These are phyloP conservation scores for Oxygymnocypris stewartii DNA, from an alignment of 2,113 vertebrate genomes.

Conservation along the genomic window DNA sequence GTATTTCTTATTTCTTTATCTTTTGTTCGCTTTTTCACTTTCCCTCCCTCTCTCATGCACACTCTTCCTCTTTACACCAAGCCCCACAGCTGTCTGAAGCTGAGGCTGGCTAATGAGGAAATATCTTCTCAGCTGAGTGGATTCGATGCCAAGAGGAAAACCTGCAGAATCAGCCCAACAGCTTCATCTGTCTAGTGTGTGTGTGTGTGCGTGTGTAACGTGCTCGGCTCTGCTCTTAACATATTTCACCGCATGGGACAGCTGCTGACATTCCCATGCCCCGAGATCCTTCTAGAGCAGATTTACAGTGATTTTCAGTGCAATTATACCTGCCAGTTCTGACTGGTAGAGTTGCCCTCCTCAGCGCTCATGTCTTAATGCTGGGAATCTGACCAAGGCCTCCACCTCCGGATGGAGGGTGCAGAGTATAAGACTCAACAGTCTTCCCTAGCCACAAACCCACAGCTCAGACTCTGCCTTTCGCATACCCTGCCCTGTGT, in stretches of 20 bases:
- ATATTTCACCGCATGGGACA: slow-evolving; percentile 72
- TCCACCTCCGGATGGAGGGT: slow-evolving; percentile 43
- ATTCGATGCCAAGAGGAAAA: slow-evolving; percentile 74
- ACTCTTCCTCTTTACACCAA: slow-evolving; percentile 61
- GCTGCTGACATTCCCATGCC: slow-evolving; percentile 69
- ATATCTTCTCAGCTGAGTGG: slow-evolving; percentile 77
- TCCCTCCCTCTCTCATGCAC: slow-evolving; percentile 57
- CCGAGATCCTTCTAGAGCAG: slow-evolving; percentile 71
- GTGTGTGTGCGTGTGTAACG: slow-evolving; percentile 53
- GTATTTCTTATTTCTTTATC: slow-evolving; percentile 26
- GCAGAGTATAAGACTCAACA: background rate
- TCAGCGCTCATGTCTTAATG: slow-evolving; percentile 71
- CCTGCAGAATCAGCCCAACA: slow-evolving; percentile 76
- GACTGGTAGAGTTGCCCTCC: slow-evolving; percentile 72
- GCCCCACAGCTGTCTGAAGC: slow-evolving; percentile 74
- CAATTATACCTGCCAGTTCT: slow-evolving; percentile 78
- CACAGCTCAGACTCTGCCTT: background rate
- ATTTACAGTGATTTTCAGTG: slow-evolving; percentile 79
- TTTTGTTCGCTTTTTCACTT: slow-evolving; percentile 36
- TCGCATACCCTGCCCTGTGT: background rate
- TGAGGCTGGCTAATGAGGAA: slow-evolving; percentile 76
- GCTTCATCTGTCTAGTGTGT: slow-evolving; percentile 71
- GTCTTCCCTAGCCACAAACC: background rate
- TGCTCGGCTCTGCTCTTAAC: slow-evolving; percentile 62
- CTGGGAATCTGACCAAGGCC: slow-evolving; percentile 54